Percentiles rank a stretch among this genome's conserved stretches.
phyloP scores from a whole-genome alignment of 2,888 invertebrate genomes.

The Smittia aterrima region DNA sequence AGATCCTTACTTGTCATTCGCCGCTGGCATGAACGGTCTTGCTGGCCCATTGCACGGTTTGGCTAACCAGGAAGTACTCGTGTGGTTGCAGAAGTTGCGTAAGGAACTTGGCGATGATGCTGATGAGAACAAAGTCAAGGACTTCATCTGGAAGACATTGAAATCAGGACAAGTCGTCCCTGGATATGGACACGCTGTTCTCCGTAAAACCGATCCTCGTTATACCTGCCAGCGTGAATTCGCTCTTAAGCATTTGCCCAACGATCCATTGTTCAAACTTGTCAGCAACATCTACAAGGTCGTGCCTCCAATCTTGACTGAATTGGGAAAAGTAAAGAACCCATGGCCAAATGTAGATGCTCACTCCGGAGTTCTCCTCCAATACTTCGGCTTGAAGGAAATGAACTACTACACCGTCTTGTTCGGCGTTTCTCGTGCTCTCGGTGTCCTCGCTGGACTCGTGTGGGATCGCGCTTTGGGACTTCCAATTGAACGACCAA shows the following conservation, averaged over 20 bases:
- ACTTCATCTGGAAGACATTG: slow-evolving; percentile 95
- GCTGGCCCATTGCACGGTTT: slow-evolving; percentile 88
- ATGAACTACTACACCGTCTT: slow-evolving; percentile 90
- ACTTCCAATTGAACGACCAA: slow-evolving; percentile 79
- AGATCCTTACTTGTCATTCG: slow-evolving; percentile 81
- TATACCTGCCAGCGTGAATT: slow-evolving; percentile 85
- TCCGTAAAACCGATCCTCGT: slow-evolving; percentile 79
- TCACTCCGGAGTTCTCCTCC: slow-evolving; percentile 79
- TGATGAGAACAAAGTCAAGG: slow-evolving; percentile 87
- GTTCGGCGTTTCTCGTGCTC: slow-evolving; percentile 83
- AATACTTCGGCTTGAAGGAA: slow-evolving; percentile 83
- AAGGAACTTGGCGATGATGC: slow-evolving; percentile 81
- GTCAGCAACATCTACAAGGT: slow-evolving; percentile 80
- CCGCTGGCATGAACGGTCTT: slow-evolving; percentile 82
- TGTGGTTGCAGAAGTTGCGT: slow-evolving; percentile 90
- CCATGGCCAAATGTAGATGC: slow-evolving; percentile 94
- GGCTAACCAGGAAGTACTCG: slow-evolving; percentile 88
- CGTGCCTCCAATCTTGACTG: slow-evolving; percentile 76
- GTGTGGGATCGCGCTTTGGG: slow-evolving; percentile 83
- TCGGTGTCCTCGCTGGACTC: slow-evolving; percentile 75
- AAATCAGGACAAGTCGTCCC: slow-evolving; percentile 83
- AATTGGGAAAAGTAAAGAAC: slow-evolving; percentile 85
- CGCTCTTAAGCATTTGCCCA: slow-evolving; percentile 78
- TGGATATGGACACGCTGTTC: slow-evolving; percentile 86
- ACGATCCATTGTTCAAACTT: slow-evolving; percentile 75